These are phyloP conservation scores for Thomomys bottae DNA, from an alignment of 2,113 vertebrate species.

Conservation along the genomic window DNA sequence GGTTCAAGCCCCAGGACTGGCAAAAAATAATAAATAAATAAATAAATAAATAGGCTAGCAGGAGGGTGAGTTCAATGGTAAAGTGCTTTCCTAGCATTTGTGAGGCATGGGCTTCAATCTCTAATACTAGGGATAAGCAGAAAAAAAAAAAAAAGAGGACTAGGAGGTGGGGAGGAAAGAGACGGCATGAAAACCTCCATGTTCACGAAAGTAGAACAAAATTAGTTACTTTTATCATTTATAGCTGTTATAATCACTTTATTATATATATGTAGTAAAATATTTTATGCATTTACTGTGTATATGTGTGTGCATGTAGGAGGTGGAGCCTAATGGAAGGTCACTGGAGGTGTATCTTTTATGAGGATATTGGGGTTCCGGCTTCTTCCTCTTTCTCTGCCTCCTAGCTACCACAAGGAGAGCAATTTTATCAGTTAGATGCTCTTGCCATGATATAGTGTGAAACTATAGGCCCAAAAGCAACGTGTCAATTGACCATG, in stretches of 20 bases:
- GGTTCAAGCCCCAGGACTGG: not conserved
- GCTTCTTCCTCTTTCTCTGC: accelerated
- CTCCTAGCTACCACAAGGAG: not conserved
- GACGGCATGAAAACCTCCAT: not conserved
- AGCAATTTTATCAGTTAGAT: not conserved
- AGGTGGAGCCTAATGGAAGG: not conserved
- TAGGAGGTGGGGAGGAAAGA: too few species aligned
- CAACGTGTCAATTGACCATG: not conserved
- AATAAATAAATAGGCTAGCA: not conserved
- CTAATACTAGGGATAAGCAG: too few species aligned
- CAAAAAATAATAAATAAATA: not conserved
- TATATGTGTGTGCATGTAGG: not conserved
- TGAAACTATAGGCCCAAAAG: too few species aligned
- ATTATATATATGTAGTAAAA: too few species aligned
- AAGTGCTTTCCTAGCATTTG: too few species aligned
- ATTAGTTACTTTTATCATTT: not conserved
- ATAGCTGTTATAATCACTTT: not conserved
- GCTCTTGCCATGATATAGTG: not conserved
- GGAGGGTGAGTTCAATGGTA: too few species aligned
- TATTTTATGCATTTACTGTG: too few species aligned
- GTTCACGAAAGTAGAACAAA: not conserved
- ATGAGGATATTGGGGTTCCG: not conserved
- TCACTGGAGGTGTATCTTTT: not conserved
- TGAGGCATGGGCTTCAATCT: too few species aligned
- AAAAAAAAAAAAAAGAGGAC: not conserved